phyloP scores from a whole-genome alignment of 2,113 vertebrate species.

The Atractosteus spatula region DNA sequence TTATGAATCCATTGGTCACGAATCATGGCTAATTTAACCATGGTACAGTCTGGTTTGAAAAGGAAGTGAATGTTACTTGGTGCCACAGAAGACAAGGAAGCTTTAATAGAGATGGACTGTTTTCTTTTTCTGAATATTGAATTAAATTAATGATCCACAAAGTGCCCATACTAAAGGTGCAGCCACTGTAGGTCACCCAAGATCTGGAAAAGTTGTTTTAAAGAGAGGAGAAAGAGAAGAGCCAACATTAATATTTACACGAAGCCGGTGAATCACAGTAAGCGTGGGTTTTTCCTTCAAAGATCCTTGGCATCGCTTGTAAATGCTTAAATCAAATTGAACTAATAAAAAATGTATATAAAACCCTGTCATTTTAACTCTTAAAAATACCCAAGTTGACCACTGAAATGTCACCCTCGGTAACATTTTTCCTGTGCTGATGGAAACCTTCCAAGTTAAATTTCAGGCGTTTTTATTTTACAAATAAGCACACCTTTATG shows the following conservation, averaged over 20 bases:
- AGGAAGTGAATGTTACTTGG: background rate
- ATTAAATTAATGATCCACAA: constrained; percentile 39
- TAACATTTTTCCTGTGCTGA: constrained; percentile 43
- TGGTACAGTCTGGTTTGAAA: background rate
- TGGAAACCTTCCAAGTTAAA: constrained; percentile 27
- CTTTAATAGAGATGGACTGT: constrained; percentile 19
- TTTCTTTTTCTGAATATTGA: constrained; percentile 20
- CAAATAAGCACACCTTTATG: constrained; percentile 9
- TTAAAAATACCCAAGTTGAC: constrained; percentile 22
- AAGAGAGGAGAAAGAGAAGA: constrained; percentile 48
- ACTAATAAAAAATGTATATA: constrained; percentile 36
- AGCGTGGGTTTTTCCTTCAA: constrained; percentile 66
- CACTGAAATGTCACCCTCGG: constrained; percentile 32
- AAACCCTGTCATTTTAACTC: constrained; percentile 41
- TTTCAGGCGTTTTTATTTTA: constrained; percentile 28
- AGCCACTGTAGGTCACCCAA: constrained; percentile 53
- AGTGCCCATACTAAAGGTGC: constrained; percentile 29
- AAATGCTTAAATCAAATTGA: constrained; percentile 45
- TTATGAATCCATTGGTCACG: background rate
- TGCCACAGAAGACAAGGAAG: constrained; percentile 8
- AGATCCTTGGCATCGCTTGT: constrained; percentile 41
- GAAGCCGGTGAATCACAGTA: constrained; percentile 71
- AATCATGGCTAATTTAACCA: background rate
- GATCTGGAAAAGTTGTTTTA: constrained; percentile 73
- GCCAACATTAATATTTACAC: constrained; percentile 83